phyloP scores from a whole-genome alignment of 2,113 vertebrate species.

The Dendrocopos noguchii region DNA sequence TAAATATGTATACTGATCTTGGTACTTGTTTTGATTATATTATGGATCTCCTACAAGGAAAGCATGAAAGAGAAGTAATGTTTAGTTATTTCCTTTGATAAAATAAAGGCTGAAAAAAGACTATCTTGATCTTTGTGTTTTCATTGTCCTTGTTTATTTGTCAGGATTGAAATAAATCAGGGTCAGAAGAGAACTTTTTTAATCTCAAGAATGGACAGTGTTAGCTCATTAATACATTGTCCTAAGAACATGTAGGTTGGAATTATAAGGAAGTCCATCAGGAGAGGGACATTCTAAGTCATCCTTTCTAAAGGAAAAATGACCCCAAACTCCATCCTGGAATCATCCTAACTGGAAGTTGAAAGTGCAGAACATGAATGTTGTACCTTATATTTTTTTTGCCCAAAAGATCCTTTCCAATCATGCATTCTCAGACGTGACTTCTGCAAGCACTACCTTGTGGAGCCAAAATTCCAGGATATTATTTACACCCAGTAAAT shows the following conservation, averaged over 20 bases:
- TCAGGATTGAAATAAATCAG: slow-evolving; percentile 28
- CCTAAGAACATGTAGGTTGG: neutral
- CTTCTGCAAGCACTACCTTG: neutral
- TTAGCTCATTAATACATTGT: slow-evolving; percentile 12
- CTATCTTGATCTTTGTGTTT: slow-evolving; percentile 1
- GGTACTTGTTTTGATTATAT: slow-evolving; percentile 30
- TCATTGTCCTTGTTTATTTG: slow-evolving; percentile 26
- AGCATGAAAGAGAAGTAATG: neutral
- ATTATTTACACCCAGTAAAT: neutral
- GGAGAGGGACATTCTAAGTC: neutral
- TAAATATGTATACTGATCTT: neutral
- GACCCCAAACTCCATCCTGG: fast-evolving
- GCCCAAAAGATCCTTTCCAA: neutral
- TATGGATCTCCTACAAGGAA: slow-evolving; percentile 1
- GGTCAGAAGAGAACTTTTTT: neutral
- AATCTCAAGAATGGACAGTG: neutral
- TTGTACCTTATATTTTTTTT: neutral
- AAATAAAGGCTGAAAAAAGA: neutral
- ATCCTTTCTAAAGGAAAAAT: neutral
- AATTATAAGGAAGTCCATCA: neutral
- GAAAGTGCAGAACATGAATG: neutral
- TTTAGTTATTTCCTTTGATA: neutral
- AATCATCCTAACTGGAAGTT: neutral
- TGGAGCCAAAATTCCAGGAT: neutral
- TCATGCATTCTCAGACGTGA: neutral